Evolutionary conservation across 2,113 vertebrate genomes (phyloP).

Genomic region (Ammodytes marinus): DNA sequence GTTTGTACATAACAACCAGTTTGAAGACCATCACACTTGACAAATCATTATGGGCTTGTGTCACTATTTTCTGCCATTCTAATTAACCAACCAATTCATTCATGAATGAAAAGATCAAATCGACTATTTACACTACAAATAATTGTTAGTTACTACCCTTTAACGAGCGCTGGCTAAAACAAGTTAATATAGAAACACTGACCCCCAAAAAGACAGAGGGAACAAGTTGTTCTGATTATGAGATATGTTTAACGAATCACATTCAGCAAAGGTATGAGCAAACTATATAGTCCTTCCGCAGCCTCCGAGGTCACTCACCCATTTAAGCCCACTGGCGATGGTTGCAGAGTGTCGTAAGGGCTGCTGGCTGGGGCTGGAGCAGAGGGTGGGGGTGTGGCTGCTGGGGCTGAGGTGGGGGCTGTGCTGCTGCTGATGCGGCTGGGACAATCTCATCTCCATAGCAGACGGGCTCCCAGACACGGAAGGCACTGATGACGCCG

Average conservation of each 20-base stretch:
- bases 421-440: slow-evolving; percentile 73
- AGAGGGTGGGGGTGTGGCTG: slow-evolving; percentile 80
- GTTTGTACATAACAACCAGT: background rate
- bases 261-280: background rate
- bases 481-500: slow-evolving; percentile 94
- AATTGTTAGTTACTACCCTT: background rate
- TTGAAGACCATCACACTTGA: background rate
- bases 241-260: background rate
- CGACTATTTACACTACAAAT: background rate
- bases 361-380: slow-evolving; percentile 85
- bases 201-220: background rate
- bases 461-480: slow-evolving; percentile 83
- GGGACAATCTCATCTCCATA: slow-evolving; percentile 84
- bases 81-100: background rate
- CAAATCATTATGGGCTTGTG: background rate
- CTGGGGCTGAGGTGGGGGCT: slow-evolving; percentile 88
- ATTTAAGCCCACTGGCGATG: slow-evolving; percentile 83
- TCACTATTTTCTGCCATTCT: background rate
- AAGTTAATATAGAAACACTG: background rate
- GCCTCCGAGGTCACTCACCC: slow-evolving; percentile 84
- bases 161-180: background rate
- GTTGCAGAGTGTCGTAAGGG: slow-evolving; percentile 84
- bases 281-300: background rate
- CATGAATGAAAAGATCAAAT: background rate
- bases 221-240: background rate